phyloP scores from a whole-genome alignment of 2,888 invertebrate species.

The Phortica okadai region DNA sequence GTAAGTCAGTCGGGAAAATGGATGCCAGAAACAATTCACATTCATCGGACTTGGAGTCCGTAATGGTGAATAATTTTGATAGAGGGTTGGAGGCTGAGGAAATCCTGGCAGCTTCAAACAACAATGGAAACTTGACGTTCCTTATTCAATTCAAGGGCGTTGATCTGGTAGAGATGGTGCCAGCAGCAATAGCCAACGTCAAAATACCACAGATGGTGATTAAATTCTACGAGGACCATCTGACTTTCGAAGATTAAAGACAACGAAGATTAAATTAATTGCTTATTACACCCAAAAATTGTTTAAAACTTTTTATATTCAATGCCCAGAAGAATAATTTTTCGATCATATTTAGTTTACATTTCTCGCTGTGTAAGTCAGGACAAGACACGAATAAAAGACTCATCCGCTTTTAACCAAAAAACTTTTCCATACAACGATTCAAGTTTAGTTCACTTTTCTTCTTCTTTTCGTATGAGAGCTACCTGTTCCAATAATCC shows the following conservation, averaged over 20 bases:
- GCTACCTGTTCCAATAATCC: too few species aligned
- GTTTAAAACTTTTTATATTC: too few species aligned
- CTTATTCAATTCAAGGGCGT: slow-evolving; percentile 96
- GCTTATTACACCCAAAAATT: background rate
- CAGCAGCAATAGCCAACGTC: slow-evolving; percentile 91
- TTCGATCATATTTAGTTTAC: too few species aligned
- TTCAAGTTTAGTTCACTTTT: too few species aligned
- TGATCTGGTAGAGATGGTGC: slow-evolving; percentile 96
- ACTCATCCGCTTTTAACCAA: too few species aligned
- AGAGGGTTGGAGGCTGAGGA: slow-evolving; percentile 89
- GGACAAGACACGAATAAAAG: too few species aligned
- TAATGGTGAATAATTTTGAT: slow-evolving; percentile 83
- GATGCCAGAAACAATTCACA: slow-evolving; percentile 53
- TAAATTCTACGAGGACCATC: slow-evolving; percentile 95
- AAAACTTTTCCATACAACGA: too few species aligned
- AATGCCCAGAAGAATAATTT: too few species aligned
- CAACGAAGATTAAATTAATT: slow-evolving; percentile 72
- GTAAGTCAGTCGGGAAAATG: slow-evolving; percentile 66
- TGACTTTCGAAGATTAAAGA: slow-evolving; percentile 99
- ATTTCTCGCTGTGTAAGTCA: too few species aligned
- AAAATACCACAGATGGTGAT: slow-evolving; percentile 97
- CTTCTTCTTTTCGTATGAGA: too few species aligned
- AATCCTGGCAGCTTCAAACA: slow-evolving; percentile 89
- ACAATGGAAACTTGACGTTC: slow-evolving; percentile 88
- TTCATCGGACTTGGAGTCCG: slow-evolving; percentile 63